Base-by-base conservation (phyloP, 2,797 vertebrate genomes). In the Clangula hyemalis region DNA sequence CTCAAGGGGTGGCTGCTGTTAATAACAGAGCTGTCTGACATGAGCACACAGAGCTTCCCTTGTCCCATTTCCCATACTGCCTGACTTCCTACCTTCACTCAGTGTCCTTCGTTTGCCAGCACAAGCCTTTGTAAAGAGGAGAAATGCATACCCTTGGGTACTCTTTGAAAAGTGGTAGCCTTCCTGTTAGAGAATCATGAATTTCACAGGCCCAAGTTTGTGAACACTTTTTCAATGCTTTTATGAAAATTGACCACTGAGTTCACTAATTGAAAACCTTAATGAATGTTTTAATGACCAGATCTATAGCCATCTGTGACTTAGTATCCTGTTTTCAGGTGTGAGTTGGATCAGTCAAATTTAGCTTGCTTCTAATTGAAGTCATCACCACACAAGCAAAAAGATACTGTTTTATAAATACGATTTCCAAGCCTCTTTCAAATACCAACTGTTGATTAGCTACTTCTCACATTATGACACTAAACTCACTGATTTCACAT, bases 111-210 rank as follows among this genome's bases (percentile, higher is more conserved):
- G 13, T 34, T 12, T 83, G 77, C 75, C 81, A 65, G 45, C 22
- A 20, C 0, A 12, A 79, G n/a, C 36, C 10, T 2, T 22, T 0
- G 0, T 1, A 1, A 8, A 22, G 57, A 15, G 49, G 61, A 75
- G 47, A 69, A 69, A 45, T 36, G 68, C 25, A 19, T 18, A 62
- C 60, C 32, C 13, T 38, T 11, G 4, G 8, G 10, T 34, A 18
- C 38, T 18, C 43, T 65, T 34, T 72, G 74, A 20, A 61, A 83
- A 92, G 39, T 15, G 18, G 77, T 93, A 91, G 20, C 34, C 49
- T 64, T 87, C 69, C 24, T 81, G n/a, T 28, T 73, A 20, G 19
- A 25, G 27, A 77, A 56, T 47, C 6, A 3, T 25, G 60, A 30
- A 74, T 83, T 86, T 94, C 53, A 7, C 5, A 51, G 54, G 45